A percentile compares a stretch with the other conserved stretches of the same genome.
Evolutionary conservation across 1,140 invertebrate species (phyloP).

Genomic region (Nomia melanderi): DNA sequence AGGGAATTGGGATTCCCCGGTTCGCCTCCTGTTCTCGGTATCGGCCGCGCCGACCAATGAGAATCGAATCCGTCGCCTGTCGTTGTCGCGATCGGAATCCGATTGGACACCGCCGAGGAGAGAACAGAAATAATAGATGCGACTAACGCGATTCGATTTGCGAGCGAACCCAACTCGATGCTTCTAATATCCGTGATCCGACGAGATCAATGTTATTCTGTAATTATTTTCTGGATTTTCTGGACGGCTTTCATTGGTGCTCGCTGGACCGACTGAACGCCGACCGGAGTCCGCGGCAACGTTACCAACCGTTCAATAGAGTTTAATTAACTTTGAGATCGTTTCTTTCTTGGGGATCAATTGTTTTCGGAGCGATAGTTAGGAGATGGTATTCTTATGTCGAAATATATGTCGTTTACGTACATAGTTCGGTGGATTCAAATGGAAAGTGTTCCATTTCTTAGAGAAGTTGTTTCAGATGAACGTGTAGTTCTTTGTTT

Average conservation of each 20-base stretch:
- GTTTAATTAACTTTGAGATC: too few relatives aligned
- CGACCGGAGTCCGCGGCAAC: too few relatives aligned
- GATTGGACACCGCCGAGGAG: constrained; percentile 45
- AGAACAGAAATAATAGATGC: constrained; percentile 61
- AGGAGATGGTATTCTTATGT: too few relatives aligned
- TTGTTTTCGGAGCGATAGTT: too few relatives aligned
- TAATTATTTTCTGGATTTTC: constrained; percentile 18
- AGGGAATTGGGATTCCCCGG: constrained; percentile 66
- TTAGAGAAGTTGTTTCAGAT: too few relatives aligned
- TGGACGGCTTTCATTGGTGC: not conserved
- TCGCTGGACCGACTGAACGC: too few relatives aligned
- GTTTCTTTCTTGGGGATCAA: too few relatives aligned
- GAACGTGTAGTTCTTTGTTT: too few relatives aligned
- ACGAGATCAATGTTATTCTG: constrained; percentile 14
- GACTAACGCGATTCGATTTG: constrained; percentile 61
- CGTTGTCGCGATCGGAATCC: constrained; percentile 61
- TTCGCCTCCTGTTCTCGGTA: constrained; percentile 18
- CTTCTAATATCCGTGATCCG: constrained; percentile 14
- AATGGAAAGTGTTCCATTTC: too few relatives aligned
- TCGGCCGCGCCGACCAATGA: constrained; percentile 49
- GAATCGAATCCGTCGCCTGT: constrained; percentile 66
- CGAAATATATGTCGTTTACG: too few relatives aligned
- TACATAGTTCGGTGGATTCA: too few relatives aligned
- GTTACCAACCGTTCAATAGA: too few relatives aligned
- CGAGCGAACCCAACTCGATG: constrained; percentile 11